Evolutionary conservation across 1,140 invertebrate genomes (phyloP).

Genomic region (Diuraphis noxia): DNA sequence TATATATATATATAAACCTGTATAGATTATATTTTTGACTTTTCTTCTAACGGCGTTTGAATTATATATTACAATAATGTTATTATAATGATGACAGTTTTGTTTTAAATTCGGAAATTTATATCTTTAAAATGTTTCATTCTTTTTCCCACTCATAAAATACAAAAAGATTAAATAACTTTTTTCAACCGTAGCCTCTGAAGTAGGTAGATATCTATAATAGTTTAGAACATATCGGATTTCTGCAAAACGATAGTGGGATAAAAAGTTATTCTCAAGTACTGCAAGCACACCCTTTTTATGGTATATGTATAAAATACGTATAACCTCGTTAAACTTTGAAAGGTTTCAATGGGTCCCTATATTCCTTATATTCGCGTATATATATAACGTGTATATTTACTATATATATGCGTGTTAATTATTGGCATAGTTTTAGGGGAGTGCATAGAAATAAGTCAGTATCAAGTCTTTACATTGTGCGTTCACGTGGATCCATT

Average conservation of each 20-base stretch:
- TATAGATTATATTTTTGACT: too few species aligned
- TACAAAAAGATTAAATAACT: background rate
- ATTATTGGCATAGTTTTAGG: conserved; percentile 13
- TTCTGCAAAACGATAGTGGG: background rate
- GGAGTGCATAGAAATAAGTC: background rate
- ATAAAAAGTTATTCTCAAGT: background rate
- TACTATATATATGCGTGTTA: background rate
- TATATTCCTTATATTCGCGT: background rate
- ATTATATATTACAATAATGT: too few species aligned
- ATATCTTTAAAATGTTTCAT: background rate
- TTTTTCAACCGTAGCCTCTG: background rate
- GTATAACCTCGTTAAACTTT: background rate
- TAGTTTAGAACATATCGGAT: background rate
- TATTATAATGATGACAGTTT: background rate
- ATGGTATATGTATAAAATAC: background rate
- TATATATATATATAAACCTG: too few species aligned
- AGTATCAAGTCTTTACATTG: conserved; percentile 4
- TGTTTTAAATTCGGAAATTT: background rate
- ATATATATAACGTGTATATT: background rate
- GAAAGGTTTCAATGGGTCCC: background rate
- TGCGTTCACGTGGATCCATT: background rate
- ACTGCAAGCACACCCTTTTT: background rate
- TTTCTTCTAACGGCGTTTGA: too few species aligned
- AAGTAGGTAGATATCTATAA: background rate
- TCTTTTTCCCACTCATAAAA: background rate